Evolutionary conservation across 2,888 invertebrate genomes (phyloP).

Genomic region (Augochlorella aurata): DNA sequence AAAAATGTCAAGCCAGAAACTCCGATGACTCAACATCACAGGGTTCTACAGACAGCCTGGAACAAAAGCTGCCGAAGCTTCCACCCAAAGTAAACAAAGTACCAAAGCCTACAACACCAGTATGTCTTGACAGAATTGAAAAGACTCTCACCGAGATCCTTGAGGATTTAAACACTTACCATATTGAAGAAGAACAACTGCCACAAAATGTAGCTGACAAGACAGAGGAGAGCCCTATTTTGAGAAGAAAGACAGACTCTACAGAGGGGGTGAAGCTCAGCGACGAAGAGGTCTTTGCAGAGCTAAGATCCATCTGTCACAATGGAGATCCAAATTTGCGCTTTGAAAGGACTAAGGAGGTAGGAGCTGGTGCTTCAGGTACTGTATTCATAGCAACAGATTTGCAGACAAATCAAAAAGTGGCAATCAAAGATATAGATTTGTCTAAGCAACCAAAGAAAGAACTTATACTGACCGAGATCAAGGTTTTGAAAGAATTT

Average conservation of each 20-base stretch:
- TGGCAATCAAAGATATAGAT: constrained; percentile 98
- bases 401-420: constrained; percentile 87
- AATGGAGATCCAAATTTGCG: constrained; percentile 90
- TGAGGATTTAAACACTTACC: constrained; percentile 72
- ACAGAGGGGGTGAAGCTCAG: constrained; percentile 83
- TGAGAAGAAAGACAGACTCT: constrained; percentile 85
- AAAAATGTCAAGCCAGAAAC: constrained; percentile 80
- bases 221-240: constrained; percentile 84
- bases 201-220: constrained; percentile 27
- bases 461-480: constrained; percentile 97
- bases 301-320: constrained; percentile 91
- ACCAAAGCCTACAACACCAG: constrained; percentile 76
- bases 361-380: constrained; percentile 96
- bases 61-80: constrained; percentile 73
- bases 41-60: constrained; percentile 72
- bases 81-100: constrained; percentile 76
- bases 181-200: constrained; percentile 66
- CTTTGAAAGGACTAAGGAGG: constrained; percentile 91
- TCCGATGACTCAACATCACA: constrained; percentile 74
- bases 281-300: constrained; percentile 90
- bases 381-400: constrained; percentile 95
- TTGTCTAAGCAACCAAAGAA: constrained; percentile 97
- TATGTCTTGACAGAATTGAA: constrained; percentile 68
- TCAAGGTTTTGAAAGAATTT: constrained; percentile 94
- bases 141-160: constrained; percentile 76